phyloP scores from a whole-genome alignment of 2,888 invertebrate genomes.

The Drosophila formosana region DNA sequence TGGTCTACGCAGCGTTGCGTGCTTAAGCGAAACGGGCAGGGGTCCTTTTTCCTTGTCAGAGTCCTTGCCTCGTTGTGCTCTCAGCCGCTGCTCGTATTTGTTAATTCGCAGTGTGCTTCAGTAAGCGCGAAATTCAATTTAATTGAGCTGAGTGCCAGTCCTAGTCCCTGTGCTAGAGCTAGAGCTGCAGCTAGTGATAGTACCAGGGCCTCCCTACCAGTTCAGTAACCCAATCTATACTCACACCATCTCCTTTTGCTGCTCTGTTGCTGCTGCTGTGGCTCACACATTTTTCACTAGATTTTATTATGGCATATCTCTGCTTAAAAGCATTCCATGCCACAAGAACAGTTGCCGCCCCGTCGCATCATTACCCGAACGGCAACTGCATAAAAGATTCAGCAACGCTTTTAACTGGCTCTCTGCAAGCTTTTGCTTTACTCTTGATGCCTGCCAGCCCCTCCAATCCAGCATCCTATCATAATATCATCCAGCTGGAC shows the following conservation, averaged over 20 bases:
- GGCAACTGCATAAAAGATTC: slow-evolving; percentile 76
- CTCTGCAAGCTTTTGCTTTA: slow-evolving; percentile 44
- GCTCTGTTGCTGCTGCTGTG: slow-evolving; percentile 19
- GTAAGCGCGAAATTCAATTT: slow-evolving; percentile 82
- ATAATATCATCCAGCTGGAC: too few relatives aligned
- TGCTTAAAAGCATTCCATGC: slow-evolving; percentile 76
- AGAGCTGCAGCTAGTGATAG: too few relatives aligned
- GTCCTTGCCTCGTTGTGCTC: slow-evolving; percentile 11
- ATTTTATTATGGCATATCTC: slow-evolving; percentile 77
- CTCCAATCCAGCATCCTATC: background rate
- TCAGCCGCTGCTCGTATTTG: slow-evolving; percentile 60
- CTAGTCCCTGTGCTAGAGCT: slow-evolving; percentile 15
- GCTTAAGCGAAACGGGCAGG: slow-evolving; percentile 77
- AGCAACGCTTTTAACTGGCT: slow-evolving; percentile 80
- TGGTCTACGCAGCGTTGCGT: slow-evolving; percentile 75
- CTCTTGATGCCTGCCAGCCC: background rate
- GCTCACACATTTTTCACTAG: slow-evolving; percentile 76
- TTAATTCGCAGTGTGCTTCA: slow-evolving; percentile 81
- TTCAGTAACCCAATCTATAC: slow-evolving; percentile 25
- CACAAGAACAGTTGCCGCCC: slow-evolving; percentile 30
- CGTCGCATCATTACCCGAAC: background rate
- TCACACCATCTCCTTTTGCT: background rate
- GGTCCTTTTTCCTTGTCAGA: slow-evolving; percentile 43
- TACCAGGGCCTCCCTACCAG: slow-evolving; percentile 10
- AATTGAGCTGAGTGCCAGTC: slow-evolving; percentile 80